Evolutionary conservation across 2,113 vertebrate species (phyloP).

Genomic region (Vulpes vulpes): DNA sequence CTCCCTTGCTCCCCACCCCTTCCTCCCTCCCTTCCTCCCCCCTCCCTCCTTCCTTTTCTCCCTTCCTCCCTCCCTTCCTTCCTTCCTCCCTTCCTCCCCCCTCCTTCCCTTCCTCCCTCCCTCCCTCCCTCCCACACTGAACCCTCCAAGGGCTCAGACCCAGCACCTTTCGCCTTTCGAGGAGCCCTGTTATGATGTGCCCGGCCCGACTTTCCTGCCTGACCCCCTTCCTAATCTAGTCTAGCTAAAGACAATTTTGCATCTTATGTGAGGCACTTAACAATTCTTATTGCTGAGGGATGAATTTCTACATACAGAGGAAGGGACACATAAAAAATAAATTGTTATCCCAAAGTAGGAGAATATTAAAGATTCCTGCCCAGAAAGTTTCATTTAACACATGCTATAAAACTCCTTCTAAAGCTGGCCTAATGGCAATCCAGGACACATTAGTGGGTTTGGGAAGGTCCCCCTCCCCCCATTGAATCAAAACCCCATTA

Average conservation of each 20-base stretch:
- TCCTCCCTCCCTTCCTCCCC: background rate
- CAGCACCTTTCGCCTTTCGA: background rate
- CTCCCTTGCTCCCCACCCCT: no score
- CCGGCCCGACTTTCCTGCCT: background rate
- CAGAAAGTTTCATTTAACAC: conserved; percentile 72
- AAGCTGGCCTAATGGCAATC: conserved; percentile 57
- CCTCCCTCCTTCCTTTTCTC: no score
- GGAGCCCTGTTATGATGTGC: background rate
- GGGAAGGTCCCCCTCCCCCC: background rate
- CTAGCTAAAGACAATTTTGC: conserved; percentile 58
- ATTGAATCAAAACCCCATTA: conserved; percentile 72
- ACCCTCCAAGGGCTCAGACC: background rate
- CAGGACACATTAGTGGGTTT: conserved; percentile 71
- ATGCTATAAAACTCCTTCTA: conserved; percentile 61
- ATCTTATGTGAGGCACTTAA: conserved; percentile 49
- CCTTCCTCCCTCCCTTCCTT: background rate
- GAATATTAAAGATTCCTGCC: conserved; percentile 51
- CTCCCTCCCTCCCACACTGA: background rate
- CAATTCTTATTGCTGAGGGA: conserved; percentile 60
- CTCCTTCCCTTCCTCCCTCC: background rate
- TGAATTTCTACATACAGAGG: conserved; percentile 43
- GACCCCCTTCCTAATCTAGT: conserved; percentile 38
- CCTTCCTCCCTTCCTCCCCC: background rate
- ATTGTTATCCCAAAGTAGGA: conserved; percentile 56
- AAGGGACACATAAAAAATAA: conserved; percentile 64